A percentile compares a stretch with the other conserved stretches of the same genome.
Conservation (phyloP, 2,797 vertebrate genomes). For the Mustela erminea region DNA sequence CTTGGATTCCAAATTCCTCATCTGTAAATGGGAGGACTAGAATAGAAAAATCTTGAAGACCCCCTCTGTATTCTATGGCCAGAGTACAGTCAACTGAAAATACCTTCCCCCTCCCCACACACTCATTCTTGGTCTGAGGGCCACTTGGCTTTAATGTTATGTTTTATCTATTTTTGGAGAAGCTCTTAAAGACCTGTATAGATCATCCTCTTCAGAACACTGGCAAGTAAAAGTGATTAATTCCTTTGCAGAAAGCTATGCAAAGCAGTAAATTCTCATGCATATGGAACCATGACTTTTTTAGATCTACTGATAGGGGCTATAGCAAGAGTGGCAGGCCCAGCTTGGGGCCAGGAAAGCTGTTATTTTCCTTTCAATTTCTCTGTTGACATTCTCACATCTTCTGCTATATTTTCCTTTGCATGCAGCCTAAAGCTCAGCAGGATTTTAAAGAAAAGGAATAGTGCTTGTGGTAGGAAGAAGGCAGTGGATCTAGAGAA, state of each 20-base stretch:
- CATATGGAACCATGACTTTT: neutral
- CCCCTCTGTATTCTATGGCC: neutral
- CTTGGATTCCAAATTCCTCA: neutral
- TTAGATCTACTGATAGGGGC: neutral
- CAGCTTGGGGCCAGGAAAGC: slow-evolving; percentile 19
- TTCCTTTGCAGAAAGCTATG: neutral
- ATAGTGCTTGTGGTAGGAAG: neutral
- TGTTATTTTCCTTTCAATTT: slow-evolving; percentile 67
- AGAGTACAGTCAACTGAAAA: neutral
- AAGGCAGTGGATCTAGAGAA: neutral
- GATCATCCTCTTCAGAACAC: neutral
- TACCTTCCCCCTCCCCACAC: neutral
- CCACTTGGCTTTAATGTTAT: neutral
- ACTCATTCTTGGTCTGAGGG: neutral
- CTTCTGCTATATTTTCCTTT: slow-evolving; percentile 57
- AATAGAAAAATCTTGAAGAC: neutral
- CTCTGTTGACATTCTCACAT: slow-evolving; percentile 63
- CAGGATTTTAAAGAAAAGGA: slow-evolving; percentile 56
- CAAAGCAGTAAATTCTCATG: neutral
- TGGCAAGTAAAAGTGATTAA: neutral
- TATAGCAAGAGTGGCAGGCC: neutral
- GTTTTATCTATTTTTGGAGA: neutral
- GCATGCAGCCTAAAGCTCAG: slow-evolving; percentile 30
- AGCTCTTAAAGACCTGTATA: neutral
- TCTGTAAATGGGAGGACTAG: neutral